Evolutionary conservation across 1,140 invertebrate genomes (phyloP), one percentile per base, ranked within the genome.

Genomic region (Neodiprion fabricii): DNA sequence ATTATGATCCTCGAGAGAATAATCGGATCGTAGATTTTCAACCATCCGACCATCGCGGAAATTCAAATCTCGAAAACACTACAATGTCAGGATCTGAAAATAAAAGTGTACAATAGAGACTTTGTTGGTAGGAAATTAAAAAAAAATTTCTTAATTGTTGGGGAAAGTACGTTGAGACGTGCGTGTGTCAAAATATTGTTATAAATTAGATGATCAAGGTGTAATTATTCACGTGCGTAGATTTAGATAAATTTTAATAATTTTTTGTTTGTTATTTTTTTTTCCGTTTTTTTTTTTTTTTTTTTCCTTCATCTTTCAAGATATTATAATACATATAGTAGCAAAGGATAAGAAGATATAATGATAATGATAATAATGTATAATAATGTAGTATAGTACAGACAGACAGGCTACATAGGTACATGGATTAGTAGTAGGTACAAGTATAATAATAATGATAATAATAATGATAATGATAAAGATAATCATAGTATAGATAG

Each of bases 401-500:
- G 78, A 79, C 67, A 83, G 77, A 81, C 77, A 79, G 78, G 71
- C 79, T 82, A 81, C 76, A 82, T 82, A 82, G 79, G 78, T 81
- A 79, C 81, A 84, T 74, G 75, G 75, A 79, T 80, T 70, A 70
- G 48, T 70, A 70, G 48, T 82, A 82, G 79, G 78, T 81, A 79
- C 82, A 84, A 72, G 75, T 74, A 79, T 80, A 70, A 70, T 48
- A 79, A 70, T 79, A 77, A 73, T 66, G 53, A 53, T 66, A 75
- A 70, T 70, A 74, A 69, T 71, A 21, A 17, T 66, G 69, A 72
- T 14, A 67, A 77, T 66, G 53, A 53, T 66, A 75, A 70, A 10
- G 65, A 72, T 70, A 70, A n/a, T 71, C n/a, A 70, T 70, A 23
- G 71, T 74, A 69, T 21, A 49, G 50, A 61, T 49, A 70, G 49